phyloP scores from a whole-genome alignment of 2,113 vertebrate species.

The Sorex fumeus region DNA sequence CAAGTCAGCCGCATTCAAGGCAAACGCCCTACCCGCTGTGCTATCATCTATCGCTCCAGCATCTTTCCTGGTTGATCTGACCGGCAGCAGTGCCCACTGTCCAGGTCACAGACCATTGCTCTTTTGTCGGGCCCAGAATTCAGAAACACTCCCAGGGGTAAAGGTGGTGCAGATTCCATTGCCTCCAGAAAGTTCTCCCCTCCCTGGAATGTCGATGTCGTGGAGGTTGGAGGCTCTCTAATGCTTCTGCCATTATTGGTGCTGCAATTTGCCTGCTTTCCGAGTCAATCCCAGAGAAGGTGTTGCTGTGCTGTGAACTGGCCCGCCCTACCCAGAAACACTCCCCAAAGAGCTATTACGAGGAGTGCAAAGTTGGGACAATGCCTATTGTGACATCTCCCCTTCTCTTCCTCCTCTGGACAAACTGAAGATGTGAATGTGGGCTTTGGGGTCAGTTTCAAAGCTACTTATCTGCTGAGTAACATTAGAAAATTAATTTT shows the following conservation, averaged over 20 bases:
- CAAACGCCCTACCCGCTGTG: too few species aligned
- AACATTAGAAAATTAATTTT: constrained; percentile 29
- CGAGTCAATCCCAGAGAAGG: not conserved
- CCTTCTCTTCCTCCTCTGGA: not conserved
- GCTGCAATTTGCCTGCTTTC: not conserved
- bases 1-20: too few species aligned
- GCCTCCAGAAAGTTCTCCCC: not conserved
- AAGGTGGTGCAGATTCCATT: not conserved
- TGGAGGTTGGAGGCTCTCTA: not conserved
- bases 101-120: not conserved
- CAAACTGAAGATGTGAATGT: not conserved
- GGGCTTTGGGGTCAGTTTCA: not conserved
- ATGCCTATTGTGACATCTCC: not conserved
- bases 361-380: not conserved
- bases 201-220: not conserved
- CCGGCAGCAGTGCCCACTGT: not conserved
- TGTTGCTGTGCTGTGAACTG: not conserved
- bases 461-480: not conserved
- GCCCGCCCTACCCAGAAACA: not conserved
- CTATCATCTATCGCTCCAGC: too few species aligned
- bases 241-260: not conserved
- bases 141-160: not conserved
- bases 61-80: not conserved
- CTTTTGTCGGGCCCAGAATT: not conserved
- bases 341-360: not conserved